Evolutionary conservation across 2,888 invertebrate genomes (phyloP).

Genomic region (Tiphia femorata): DNA sequence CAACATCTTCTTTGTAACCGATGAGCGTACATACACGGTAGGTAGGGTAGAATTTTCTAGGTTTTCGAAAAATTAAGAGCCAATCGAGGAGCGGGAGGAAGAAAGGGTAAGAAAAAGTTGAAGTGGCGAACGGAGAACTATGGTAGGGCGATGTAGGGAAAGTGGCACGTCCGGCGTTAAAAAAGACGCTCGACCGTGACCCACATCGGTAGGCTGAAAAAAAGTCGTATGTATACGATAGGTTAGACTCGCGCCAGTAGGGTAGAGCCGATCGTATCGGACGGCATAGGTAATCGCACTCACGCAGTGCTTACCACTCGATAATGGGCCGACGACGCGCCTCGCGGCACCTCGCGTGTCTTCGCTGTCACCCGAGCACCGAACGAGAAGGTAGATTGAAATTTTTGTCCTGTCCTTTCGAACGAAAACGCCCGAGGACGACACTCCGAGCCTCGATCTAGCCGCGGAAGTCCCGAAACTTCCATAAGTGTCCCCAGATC

Average conservation of each 20-base stretch:
- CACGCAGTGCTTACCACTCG: conserved; percentile 34
- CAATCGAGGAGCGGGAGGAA: not conserved
- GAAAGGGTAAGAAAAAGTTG: conserved; percentile 13
- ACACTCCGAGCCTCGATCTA: no score
- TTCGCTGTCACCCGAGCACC: no score
- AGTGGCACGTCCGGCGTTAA: not conserved
- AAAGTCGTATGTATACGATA: no score
- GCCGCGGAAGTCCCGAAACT: no score
- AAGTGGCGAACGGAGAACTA: conserved; percentile 6
- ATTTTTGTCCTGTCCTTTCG: no score
- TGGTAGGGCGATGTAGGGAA: not conserved
- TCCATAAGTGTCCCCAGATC: no score
- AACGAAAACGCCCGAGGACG: no score
- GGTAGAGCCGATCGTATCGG: conserved; percentile 43
- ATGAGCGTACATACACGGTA: conserved; percentile 9
- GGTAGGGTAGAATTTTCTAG: conserved; percentile 10
- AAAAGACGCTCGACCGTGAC: conserved; percentile 35
- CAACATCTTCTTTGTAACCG: conserved; percentile 17
- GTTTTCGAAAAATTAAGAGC: conserved; percentile 1
- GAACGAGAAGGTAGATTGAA: no score
- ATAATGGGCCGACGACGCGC: conserved; percentile 33
- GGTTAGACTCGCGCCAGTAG: conserved; percentile 17
- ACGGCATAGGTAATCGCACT: conserved; percentile 19
- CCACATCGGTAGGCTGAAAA: conserved; percentile 39
- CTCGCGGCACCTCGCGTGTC: conserved; percentile 26